Percentiles rank a stretch among this genome's conserved stretches.
phyloP scores from a whole-genome alignment of 2,888 invertebrate species.

The Ptilodon capucinus region DNA sequence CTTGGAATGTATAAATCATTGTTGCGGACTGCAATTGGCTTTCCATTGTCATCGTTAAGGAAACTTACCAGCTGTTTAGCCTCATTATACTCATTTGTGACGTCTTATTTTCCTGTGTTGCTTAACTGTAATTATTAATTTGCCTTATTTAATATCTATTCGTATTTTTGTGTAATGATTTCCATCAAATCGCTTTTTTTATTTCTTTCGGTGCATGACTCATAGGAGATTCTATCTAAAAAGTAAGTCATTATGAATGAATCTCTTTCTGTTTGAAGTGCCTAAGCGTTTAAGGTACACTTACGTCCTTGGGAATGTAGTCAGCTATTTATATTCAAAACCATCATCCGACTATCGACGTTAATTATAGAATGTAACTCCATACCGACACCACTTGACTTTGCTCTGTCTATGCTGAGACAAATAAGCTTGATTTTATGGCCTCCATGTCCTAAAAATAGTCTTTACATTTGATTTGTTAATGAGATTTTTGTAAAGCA shows the following conservation, averaged over 20 bases:
- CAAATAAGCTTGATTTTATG: too few relatives aligned
- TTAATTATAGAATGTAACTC: slow-evolving; percentile 24
- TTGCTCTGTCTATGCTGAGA: slow-evolving; percentile 9
- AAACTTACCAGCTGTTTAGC: slow-evolving; percentile 2
- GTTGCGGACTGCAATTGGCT: slow-evolving; percentile 5
- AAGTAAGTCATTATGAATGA: background rate
- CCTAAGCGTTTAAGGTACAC: slow-evolving; percentile 27
- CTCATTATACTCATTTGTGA: slow-evolving; percentile 2
- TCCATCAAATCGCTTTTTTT: background rate
- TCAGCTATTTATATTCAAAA: slow-evolving; percentile 34
- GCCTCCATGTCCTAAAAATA: too few relatives aligned
- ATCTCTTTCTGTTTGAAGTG: slow-evolving; percentile 27
- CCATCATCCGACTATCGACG: slow-evolving; percentile 29
- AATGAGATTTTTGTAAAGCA: too few relatives aligned
- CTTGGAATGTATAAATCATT: slow-evolving; percentile 5
- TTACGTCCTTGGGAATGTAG: slow-evolving; percentile 34
- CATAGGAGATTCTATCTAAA: background rate
- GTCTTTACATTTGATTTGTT: too few relatives aligned
- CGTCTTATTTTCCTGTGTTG: too few relatives aligned
- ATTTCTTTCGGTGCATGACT: background rate
- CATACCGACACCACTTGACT: slow-evolving; percentile 19
- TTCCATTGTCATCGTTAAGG: slow-evolving; percentile 3
- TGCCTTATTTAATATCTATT: background rate
- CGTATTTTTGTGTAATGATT: background rate
- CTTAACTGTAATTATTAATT: background rate